Evolutionary conservation across 2,888 invertebrate species (phyloP), one percentile per base, ranked within the genome.

Genomic region (Drosophila mayaguana): DNA sequence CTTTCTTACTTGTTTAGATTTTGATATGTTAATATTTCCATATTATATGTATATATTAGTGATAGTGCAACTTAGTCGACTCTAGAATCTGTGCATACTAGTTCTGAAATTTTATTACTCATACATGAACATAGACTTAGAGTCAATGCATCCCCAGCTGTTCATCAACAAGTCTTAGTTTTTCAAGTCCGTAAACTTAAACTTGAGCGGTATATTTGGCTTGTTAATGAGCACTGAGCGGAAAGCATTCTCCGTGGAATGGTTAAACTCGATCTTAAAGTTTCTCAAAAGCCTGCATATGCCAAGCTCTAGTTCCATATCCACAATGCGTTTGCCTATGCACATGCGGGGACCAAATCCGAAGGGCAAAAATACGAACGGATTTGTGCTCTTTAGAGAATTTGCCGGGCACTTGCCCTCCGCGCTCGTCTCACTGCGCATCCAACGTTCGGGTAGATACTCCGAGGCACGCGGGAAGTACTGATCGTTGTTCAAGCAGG

Each of bases 401-500:
- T 96, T 95, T 0, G 96, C 96, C 61, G 96, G 94, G 83, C 96
- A 93, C 84, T 95, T 93, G 2, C 96, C 96, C 0, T 57, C 42
- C 2, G 95, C 68, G 0, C 42, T 28, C 2, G 36, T 9, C 2
- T 53, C 45, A 32, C 25, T 53, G 1, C 91, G 80, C 18, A 94
- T 63, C 97, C 97, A 97, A 40, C 97, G 93, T 88, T 97, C 96
- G 0, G 97, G 97, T 32, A 95, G 90, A 88, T 94, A 97, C 73
- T 95, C 94, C 0, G 93, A 88, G 0, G 96, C 93, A 6, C 94
- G 93, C 0, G 94, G 93, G 84, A 95, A 96, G 83, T 96, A 94
- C 59, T 81, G 32, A 0, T 95, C 93, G 32, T 95, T 95, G 81
- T 93, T 93, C 66, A 94, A 93, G 7, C 70, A 71, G 6, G 55